Evolutionary conservation across 2,113 vertebrate genomes (phyloP), one percentile per base, ranked within the genome.

Genomic region (Atlantisia rogersi): DNA sequence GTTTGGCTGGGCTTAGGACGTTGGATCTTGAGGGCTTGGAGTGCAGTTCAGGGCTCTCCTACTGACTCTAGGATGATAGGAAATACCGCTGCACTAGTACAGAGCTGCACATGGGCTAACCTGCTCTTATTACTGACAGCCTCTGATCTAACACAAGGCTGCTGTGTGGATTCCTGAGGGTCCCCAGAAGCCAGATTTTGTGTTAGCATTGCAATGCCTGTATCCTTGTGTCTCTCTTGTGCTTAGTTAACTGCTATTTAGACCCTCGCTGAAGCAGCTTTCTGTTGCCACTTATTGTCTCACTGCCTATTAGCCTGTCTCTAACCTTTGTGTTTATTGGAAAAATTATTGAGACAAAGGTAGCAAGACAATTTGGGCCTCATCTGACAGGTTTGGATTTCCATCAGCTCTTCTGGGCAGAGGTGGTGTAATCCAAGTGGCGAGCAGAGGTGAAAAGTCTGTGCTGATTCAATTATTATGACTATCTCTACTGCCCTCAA

Each of bases 251-350:
- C 78, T 78, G 67, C 71, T 84, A 17, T 77, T 92, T 88, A 88
- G 75, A 79, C n/a, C 19, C 68, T 81, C 25, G 21, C 46, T 71
- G 82, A 83, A 84, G 56, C 79, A 82, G 77, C 26, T 78, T 93
- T 91, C 65, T 81, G 68, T 80, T 53, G 73, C 69, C 92, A 82
- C 53, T 37, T 42, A 14, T 40, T 83, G 81, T 40, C 76, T 95
- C 63, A 65, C 74, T 2, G 1, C 59, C 85, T 71, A 75, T 95
- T 96, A 95, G 76, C 90, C 90, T 94, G 88, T 86, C 92, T 91
- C 70, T 94, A 76, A 95, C 91, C 87, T 74, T 78, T 90, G 64
- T 50, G 69, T 91, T 96, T 93, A 88, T 73, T 7, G 8, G 75
- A 81, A 68, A 86, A 90, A 87, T 86, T 86, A 92, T 15, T 53